A percentile compares a stretch with the other conserved stretches of the same genome.
These are phyloP conservation scores for Lepus townsendii DNA, from an alignment of 2,797 vertebrate genomes.

Conservation along the genomic window DNA sequence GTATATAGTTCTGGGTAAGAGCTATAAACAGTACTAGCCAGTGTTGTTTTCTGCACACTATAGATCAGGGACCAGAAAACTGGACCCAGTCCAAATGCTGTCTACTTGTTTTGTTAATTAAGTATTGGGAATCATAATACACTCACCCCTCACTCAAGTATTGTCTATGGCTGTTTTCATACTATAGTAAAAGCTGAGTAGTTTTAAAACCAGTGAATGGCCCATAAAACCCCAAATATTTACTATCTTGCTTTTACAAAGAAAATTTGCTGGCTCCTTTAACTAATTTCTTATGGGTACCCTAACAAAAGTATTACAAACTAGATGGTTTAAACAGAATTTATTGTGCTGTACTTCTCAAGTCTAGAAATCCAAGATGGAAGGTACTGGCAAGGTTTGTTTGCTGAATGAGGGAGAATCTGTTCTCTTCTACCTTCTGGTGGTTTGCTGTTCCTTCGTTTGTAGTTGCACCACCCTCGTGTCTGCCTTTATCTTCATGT, in stretches of 20 bases:
- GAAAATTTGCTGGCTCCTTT: background rate
- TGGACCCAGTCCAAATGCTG: background rate
- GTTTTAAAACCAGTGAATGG: background rate
- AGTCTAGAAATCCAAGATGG: background rate
- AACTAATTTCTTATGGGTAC: background rate
- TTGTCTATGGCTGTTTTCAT: background rate
- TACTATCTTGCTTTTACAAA: background rate
- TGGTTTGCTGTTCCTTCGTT: background rate
- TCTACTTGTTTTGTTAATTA: constrained; percentile 1
- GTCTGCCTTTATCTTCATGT: background rate
- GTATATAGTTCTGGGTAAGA: background rate
- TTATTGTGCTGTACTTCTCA: background rate
- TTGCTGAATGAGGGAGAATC: background rate
- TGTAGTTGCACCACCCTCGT: background rate
- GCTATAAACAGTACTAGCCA: background rate
- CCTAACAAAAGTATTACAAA: background rate
- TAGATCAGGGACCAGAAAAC: background rate
- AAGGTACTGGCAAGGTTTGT: background rate
- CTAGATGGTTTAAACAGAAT: background rate
- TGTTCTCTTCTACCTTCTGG: background rate
- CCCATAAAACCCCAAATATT: background rate
- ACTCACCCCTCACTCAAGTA: background rate
- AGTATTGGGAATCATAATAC: background rate
- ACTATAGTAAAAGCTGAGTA: background rate
- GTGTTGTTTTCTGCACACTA: background rate